These are phyloP conservation scores for Pteria penguin DNA, from an alignment of 2,888 invertebrate species.

Conservation along the genomic window DNA sequence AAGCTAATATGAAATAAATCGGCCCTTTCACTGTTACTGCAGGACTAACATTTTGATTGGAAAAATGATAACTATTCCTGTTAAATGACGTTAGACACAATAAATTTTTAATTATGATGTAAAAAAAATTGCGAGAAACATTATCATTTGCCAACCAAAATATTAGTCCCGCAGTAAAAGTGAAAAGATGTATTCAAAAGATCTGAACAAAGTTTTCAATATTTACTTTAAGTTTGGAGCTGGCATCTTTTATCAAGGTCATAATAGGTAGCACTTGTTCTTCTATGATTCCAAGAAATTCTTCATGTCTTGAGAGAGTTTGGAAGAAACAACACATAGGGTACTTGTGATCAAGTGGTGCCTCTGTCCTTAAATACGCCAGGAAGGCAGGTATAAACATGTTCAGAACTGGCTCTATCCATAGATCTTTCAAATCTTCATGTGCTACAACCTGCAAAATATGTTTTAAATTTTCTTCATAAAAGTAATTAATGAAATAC, in stretches of 20 bases:
- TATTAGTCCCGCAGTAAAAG: too few species aligned
- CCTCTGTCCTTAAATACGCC: conserved; percentile 43
- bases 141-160: too few species aligned
- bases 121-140: too few species aligned
- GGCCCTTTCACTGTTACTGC: background rate
- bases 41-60: too few species aligned
- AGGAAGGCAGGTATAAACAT: conserved; percentile 49
- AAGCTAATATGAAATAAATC: too few species aligned
- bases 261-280: conserved; percentile 54
- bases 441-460: conserved; percentile 51
- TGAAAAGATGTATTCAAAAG: background rate
- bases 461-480: too few species aligned
- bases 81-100: too few species aligned
- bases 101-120: too few species aligned
- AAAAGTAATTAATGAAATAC: too few species aligned
- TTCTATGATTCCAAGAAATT: conserved; percentile 46
- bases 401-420: conserved; percentile 46
- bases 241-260: conserved; percentile 47
- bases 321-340: conserved; percentile 63
- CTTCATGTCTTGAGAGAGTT: conserved; percentile 50
- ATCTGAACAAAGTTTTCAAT: background rate
- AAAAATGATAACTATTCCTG: background rate
- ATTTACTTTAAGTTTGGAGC: conserved; percentile 58
- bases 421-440: conserved; percentile 36
- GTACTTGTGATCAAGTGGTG: conserved; percentile 59